Conservation (phyloP, 1,140 invertebrate species). For the Drosophila littoralis region DNA sequence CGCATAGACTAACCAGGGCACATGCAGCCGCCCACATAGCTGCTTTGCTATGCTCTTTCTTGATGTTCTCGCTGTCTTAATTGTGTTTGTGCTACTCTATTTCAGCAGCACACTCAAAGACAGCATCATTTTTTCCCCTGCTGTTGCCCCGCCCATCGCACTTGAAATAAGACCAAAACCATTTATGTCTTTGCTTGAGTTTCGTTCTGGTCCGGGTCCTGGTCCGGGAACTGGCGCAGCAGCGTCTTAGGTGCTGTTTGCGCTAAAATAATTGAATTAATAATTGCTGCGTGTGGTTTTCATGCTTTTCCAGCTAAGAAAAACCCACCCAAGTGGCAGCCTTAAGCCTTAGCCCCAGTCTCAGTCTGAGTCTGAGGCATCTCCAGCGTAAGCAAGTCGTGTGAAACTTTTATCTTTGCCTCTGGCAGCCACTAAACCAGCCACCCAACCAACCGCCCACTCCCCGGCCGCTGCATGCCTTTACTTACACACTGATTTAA, state of each 20-base stretch:
- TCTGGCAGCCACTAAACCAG: conserved; percentile 29
- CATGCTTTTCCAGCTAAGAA: conserved; percentile 83
- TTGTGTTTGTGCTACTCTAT: conserved; percentile 82
- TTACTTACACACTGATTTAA: conserved; percentile 84
- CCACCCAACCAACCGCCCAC: neutral
- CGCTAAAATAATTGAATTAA: conserved; percentile 84
- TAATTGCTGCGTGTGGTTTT: conserved; percentile 84
- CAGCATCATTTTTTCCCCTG: conserved; percentile 36
- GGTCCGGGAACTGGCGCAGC: conserved; percentile 18
- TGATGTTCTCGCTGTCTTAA: conserved; percentile 54
- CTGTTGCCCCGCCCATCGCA: conserved; percentile 1
- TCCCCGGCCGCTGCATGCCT: conserved; percentile 53
- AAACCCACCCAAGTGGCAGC: conserved; percentile 34
- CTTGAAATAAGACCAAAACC: conserved; percentile 58
- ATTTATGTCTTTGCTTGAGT: conserved; percentile 70
- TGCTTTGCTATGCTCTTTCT: conserved; percentile 44
- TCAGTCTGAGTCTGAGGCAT: conserved; percentile 37
- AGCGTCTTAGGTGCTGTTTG: conserved; percentile 78
- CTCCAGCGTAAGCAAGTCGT: conserved; percentile 53
- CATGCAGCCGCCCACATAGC: neutral
- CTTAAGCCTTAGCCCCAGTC: conserved; percentile 25
- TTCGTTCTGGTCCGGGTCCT: conserved; percentile 11
- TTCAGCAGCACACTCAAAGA: conserved; percentile 57
- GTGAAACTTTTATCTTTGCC: conserved; percentile 78
- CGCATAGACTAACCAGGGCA: conserved; percentile 13